Conservation (phyloP, 2,888 invertebrate species). For the Bembecia ichneumoniformis region DNA sequence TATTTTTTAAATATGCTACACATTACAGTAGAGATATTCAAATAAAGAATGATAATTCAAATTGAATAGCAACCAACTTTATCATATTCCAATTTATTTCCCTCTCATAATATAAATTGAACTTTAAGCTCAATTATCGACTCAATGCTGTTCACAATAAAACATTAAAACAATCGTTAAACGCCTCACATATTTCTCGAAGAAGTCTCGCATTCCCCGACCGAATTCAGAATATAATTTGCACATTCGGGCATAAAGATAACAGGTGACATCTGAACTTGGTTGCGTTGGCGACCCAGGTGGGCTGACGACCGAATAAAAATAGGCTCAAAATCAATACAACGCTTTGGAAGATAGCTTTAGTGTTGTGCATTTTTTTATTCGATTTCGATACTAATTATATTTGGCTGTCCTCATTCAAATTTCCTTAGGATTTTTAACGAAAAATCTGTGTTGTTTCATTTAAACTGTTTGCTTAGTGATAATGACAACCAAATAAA, state of each 20-base stretch:
- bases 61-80: background rate
- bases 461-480: no score
- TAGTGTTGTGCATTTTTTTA: slow-evolving; percentile 15
- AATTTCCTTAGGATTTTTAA: no score
- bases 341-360: slow-evolving; percentile 32
- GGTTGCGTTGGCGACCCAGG: slow-evolving; percentile 25
- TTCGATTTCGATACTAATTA: slow-evolving; percentile 1
- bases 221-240: background rate
- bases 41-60: no score
- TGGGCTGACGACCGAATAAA: slow-evolving; percentile 33
- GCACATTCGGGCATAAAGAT: background rate
- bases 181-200: background rate
- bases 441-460: no score
- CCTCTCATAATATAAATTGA: background rate
- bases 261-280: slow-evolving; percentile 16
- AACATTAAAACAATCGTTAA: background rate
- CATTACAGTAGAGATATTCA: no score
- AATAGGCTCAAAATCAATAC: slow-evolving; percentile 56
- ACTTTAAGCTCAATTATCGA: background rate
- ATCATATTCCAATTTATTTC: background rate
- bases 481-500: no score
- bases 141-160: background rate
- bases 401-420: background rate
- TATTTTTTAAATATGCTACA: no score
- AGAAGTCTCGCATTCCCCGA: background rate